Conservation (phyloP, 2,113 vertebrate species). For the Elanus axillaris region DNA sequence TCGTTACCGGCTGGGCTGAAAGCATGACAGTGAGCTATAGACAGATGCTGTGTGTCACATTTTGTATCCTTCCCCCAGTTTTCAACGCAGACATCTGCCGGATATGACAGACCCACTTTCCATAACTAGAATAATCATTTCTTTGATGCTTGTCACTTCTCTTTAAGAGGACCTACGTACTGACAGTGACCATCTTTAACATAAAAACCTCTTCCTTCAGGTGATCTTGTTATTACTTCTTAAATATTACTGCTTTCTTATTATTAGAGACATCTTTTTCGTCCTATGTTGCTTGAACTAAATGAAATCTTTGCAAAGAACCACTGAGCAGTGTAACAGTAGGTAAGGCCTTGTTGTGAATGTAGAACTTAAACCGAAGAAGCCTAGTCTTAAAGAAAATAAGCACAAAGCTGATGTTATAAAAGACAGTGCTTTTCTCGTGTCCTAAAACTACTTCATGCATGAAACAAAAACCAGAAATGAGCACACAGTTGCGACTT, state of each 20-base stretch:
- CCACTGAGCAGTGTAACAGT: neutral
- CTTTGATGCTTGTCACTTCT: neutral
- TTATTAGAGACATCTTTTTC: neutral
- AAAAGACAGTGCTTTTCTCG: neutral
- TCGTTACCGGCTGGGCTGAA: no score
- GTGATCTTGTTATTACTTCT: neutral
- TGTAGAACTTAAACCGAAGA: neutral
- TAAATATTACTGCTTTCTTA: neutral
- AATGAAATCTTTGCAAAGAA: neutral
- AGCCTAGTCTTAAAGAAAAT: neutral
- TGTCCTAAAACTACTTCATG: neutral
- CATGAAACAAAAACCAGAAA: neutral
- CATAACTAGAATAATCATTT: neutral
- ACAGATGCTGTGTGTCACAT: neutral
- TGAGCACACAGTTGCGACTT: neutral
- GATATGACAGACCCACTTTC: neutral
- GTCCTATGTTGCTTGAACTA: neutral
- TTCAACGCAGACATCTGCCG: neutral
- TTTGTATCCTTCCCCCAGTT: neutral
- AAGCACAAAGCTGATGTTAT: neutral
- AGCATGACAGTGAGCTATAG: neutral
- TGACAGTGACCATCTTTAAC: neutral
- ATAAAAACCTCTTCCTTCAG: neutral
- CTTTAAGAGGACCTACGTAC: neutral
- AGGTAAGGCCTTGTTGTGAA: neutral